Conservation (phyloP, 2,797 vertebrate genomes). For the Luscinia megarhynchos region DNA sequence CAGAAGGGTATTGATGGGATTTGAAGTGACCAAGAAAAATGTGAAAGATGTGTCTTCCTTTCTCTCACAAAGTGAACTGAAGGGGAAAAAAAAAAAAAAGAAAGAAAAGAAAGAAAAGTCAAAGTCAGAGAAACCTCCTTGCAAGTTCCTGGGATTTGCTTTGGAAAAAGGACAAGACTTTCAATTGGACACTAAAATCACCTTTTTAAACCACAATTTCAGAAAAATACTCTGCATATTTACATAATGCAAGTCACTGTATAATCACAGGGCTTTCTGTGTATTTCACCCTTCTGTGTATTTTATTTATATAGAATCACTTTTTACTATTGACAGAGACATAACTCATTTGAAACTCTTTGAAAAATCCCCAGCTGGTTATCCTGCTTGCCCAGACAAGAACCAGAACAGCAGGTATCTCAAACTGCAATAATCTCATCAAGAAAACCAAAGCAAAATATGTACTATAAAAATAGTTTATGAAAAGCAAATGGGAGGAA, state of each 20-base stretch:
- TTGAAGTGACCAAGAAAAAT: slow-evolving; percentile 76
- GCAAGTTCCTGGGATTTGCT: background rate
- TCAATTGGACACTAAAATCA: accelerated
- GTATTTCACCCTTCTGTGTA: background rate
- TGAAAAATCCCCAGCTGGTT: background rate
- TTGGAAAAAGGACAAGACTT: background rate
- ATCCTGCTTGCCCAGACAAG: background rate
- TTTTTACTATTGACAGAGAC: background rate
- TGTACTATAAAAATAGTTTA: background rate
- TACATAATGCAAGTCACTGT: background rate
- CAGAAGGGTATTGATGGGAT: slow-evolving; percentile 72
- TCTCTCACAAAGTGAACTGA: slow-evolving; percentile 18
- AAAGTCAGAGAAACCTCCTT: slow-evolving; percentile 28
- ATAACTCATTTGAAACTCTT: background rate
- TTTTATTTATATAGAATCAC: background rate
- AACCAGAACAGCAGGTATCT: background rate
- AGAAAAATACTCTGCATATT: background rate
- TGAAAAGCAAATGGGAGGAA: background rate
- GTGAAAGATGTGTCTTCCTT: slow-evolving; percentile 57
- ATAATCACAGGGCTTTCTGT: background rate
- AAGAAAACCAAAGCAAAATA: background rate
- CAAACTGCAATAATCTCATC: background rate
- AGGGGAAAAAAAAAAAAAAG: background rate
- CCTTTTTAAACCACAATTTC: background rate
- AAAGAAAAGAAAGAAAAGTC: background rate